Evolutionary conservation across 2,797 vertebrate species (phyloP), one percentile per base, ranked within the genome.

Genomic region (Intellagama lesueurii): DNA sequence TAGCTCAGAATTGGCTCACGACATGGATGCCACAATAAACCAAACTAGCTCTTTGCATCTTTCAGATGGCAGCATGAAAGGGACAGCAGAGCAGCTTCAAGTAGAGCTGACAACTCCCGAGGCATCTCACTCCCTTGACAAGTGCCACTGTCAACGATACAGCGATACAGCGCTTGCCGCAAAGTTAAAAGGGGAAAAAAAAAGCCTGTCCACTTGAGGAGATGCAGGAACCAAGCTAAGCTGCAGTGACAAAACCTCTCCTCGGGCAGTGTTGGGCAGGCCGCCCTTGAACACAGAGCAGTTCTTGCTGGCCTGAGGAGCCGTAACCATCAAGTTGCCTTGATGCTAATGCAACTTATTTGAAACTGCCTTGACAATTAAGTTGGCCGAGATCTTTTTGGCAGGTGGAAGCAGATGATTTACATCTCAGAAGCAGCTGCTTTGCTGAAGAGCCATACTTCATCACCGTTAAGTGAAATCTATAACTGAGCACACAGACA

Each of bases 311-410:
- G 26, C 70, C 81, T 77, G 32, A 4, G 2, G 30, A 79, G 47
- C 8, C 12, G 12, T 52, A 79, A 81, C 24, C 83, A 44, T 60
- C 66, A 22, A 44, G 72, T 89, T 73, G 22, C 79, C 87, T 79
- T 78, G 85, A 87, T 9, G 8, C 49, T 78, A 81, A 83, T 49
- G 26, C 30, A 90, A 80, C 73, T 86, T 60, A 87, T 85, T 85
- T 80, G 49, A 94, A 90, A 70, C 11, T 88, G 86, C 83, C 87
- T 89, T 81, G 85, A 79, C 32, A 85, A 90, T 49, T 81, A 76
- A 60, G 16, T 73, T 66, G 90, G 70, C 80, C 0, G 7, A 87
- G 76, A 76, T 87, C 90, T 77, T 86, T 88, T 68, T 68, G 79
- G 89, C 79, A 77, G 82, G 35, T 85, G 68, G 24, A 68, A 91